Base-by-base conservation (phyloP, 2,797 vertebrate genomes). In the Poecilia wingei region DNA sequence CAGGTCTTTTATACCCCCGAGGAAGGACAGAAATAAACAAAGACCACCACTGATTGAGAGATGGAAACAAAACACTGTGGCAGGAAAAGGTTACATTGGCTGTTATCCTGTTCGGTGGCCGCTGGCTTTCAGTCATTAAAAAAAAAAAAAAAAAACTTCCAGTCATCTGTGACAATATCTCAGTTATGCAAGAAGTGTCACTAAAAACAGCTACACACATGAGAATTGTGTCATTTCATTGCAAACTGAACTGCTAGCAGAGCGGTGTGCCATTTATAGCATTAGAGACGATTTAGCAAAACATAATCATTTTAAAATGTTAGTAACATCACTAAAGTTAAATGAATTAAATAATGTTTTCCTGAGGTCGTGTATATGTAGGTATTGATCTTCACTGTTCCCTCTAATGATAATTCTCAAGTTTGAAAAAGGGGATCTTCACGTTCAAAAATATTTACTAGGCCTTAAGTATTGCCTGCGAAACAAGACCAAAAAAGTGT, bases 11-110 rank as follows among this genome's bases (percentile, higher is more conserved):
- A 93, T 90, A 93, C 89, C 93, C 92, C 79, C 69, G 79, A 93
- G 93, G 89, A 94, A 94, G 93, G 92, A 94, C 93, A 88, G 88
- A 92, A 93, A 94, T 93, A 94, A 88, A 93, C 85, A 90, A 90
- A 93, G 91, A 88, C 87, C 80, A 84, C 70, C 1, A 33, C 79
- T 81, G 85, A 93, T 89, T 31, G 87, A 90, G 85, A 73, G 85
- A 85, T 82, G 81, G 92, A 93, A 93, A 93, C 91, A 87, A 85
- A 93, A 93, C 84, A 87, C 92, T 4, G 55, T 82, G 20, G 76
- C 85, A 84, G 86, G 46, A 72, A 92, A 90, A 87, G 88, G 91
- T 91, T 90, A 93, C 51, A 49, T n/a, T 76, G 84, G 71, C 84
- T 41, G 74, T 90, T 91, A 80, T 88, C 81, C 81, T 86, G 69